Conservation (phyloP, 2,888 invertebrate species). For the Cerastoderma edule region DNA sequence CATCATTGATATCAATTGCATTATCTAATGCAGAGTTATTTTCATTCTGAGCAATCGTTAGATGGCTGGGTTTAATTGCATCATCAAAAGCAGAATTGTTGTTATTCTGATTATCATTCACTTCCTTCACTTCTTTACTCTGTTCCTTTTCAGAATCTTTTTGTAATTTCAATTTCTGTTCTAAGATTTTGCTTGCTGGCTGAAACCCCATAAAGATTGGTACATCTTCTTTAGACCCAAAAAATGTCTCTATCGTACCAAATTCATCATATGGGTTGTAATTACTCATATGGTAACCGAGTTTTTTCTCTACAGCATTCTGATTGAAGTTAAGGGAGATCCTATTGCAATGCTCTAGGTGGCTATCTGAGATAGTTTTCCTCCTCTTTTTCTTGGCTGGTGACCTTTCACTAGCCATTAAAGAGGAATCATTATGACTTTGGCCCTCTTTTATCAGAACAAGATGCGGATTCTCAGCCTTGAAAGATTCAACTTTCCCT, state of each 20-base stretch:
- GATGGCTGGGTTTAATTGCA: not conserved
- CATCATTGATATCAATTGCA: no score
- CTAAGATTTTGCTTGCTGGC: slow-evolving; percentile 2
- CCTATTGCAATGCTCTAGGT: not conserved
- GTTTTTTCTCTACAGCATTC: slow-evolving; percentile 12
- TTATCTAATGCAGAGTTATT: no score
- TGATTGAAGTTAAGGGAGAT: not conserved
- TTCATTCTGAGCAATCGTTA: not conserved
- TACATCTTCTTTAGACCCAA: not conserved
- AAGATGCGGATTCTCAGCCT: slow-evolving; percentile 27
- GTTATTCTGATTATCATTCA: not conserved
- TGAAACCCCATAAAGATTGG: slow-evolving; percentile 2
- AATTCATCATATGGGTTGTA: not conserved
- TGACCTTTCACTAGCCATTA: slow-evolving; percentile 33
- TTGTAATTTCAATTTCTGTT: not conserved
- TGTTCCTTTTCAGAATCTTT: not conserved
- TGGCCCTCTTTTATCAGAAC: not conserved
- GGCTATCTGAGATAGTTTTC: slow-evolving; percentile 15
- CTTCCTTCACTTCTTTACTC: not conserved
- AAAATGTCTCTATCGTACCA: slow-evolving; percentile 23
- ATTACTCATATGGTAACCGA: no score
- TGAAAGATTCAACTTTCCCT: slow-evolving; percentile 38
- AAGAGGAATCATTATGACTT: not conserved
- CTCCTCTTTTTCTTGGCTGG: slow-evolving; percentile 56
- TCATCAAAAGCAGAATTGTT: not conserved